These are phyloP conservation scores for Lepus oiostolus DNA, from an alignment of 2,797 vertebrate species.

Conservation along the genomic window DNA sequence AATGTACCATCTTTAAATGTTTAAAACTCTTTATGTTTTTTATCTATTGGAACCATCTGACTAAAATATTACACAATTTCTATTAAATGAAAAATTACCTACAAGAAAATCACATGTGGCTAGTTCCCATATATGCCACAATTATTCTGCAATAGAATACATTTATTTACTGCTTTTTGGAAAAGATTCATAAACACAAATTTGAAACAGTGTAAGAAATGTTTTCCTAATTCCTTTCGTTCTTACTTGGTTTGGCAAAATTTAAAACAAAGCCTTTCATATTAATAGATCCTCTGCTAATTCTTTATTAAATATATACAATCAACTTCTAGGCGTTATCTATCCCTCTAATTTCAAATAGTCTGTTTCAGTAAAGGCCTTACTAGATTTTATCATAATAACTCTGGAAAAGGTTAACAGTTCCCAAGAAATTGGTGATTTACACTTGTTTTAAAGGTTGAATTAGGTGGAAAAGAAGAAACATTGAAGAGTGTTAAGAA, in stretches of 20 bases:
- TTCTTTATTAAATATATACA: slow-evolving; percentile 46
- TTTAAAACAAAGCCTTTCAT: slow-evolving; percentile 25
- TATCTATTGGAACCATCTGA: not conserved
- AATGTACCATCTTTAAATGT: not conserved
- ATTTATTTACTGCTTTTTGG: not conserved
- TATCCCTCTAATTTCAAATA: slow-evolving; percentile 57
- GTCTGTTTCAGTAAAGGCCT: slow-evolving; percentile 24
- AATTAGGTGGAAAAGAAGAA: slow-evolving; percentile 49
- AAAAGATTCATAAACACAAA: slow-evolving; percentile 17
- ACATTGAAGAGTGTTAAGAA: not conserved
- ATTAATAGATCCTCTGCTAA: not conserved
- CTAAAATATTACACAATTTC: not conserved
- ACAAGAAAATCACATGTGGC: not conserved
- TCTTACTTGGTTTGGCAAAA: not conserved
- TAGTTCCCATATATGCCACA: not conserved
- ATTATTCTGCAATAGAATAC: not conserved
- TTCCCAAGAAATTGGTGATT: slow-evolving; percentile 24
- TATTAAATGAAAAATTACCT: slow-evolving; percentile 3
- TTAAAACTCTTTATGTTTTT: not conserved
- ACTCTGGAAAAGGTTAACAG: slow-evolving; percentile 10
- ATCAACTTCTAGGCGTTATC: not conserved
- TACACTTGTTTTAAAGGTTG: slow-evolving; percentile 29
- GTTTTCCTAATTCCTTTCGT: not conserved
- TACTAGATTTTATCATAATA: slow-evolving; percentile 56
- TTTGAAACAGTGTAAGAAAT: not conserved